Base-by-base conservation (phyloP, 2,113 vertebrate genomes). In the Dinomys branickii region DNA sequence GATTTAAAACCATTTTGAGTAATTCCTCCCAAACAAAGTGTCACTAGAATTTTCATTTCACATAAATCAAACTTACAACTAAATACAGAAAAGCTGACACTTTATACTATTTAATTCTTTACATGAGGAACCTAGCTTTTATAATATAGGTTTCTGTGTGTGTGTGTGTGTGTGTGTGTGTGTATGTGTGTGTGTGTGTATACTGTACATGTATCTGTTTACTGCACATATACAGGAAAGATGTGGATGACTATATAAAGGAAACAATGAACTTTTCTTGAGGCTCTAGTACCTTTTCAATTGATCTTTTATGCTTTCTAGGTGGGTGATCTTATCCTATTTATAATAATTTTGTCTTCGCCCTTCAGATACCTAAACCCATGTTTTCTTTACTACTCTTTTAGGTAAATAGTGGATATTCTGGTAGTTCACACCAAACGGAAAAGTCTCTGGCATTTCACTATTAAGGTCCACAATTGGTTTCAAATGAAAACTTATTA, bases 191-290 rank as follows among this genome's bases (percentile, higher is more conserved):
- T 77, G 58, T 17, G 2, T 91, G 41, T 77, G 35, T 58, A 38
- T 12, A 73, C 5, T 50, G 26, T 33, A 47, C 26, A 33, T 24
- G 81, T 28, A 52, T 50, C 20, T 47, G 12, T 54, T 67, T 78
- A 90, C 0, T 91, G 33, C 16, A 88, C 3, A 88, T n/a, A 81
- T 8, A 88, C 0, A 86, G 38, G 19, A 83, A 73, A 85, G 47
- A 77, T 58, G 14, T 1, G 7, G 26, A 85, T 90, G 93, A 95
- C 85, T 85, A 14, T 63, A 16, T n/a, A 80, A 61, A 80, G 83
- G 24, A 96, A 97, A 95, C 30, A 61, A 78, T 87, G 44, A 92
- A 94, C 17, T 82, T 95, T 82, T 38, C 63, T 88, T 86, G 90
- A n/a, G 44, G 38, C 17, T 89, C 61, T 84, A 80, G 47, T 69